A percentile compares a stretch with the other conserved stretches of the same genome.
Evolutionary conservation across 2,888 invertebrate species (phyloP).

Genomic region (Dryadula phaetusa): DNA sequence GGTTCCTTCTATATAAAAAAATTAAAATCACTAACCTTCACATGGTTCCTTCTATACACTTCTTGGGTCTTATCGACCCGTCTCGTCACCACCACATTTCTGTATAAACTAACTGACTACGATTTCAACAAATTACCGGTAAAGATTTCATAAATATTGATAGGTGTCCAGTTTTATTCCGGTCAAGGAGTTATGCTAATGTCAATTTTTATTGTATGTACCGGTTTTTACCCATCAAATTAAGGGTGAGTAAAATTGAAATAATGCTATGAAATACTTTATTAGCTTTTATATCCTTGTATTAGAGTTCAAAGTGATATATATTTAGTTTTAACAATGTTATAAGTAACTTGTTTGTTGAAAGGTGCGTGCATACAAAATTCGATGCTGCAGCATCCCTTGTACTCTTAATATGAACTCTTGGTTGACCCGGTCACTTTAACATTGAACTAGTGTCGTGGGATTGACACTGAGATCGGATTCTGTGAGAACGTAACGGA

Average conservation of each 20-base stretch:
- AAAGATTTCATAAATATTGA: slow-evolving; percentile 75
- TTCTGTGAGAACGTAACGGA: slow-evolving; percentile 74
- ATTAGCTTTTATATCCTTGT: slow-evolving; percentile 18
- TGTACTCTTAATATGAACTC: slow-evolving; percentile 70
- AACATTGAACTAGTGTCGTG: slow-evolving; percentile 70
- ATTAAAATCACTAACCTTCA: slow-evolving; percentile 24
- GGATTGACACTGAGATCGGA: slow-evolving; percentile 61
- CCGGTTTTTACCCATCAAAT: slow-evolving; percentile 74
- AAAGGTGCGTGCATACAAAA: slow-evolving; percentile 83
- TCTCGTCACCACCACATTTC: slow-evolving; percentile 56
- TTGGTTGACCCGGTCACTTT: slow-evolving; percentile 74
- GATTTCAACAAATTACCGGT: slow-evolving; percentile 54
- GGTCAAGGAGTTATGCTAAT: slow-evolving; percentile 84
- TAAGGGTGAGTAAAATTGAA: slow-evolving; percentile 67
- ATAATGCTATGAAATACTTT: slow-evolving; percentile 22
- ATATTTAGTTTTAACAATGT: slow-evolving; percentile 31
- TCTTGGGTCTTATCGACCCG: slow-evolving; percentile 29
- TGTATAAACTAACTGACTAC: slow-evolving; percentile 57
- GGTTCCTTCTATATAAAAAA: slow-evolving; percentile 3
- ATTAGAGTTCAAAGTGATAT: slow-evolving; percentile 53
- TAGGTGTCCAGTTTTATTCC: slow-evolving; percentile 70
- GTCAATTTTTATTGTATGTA: slow-evolving; percentile 70
- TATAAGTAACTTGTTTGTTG: slow-evolving; percentile 50
- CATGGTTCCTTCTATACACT: background rate
- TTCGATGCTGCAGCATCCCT: slow-evolving; percentile 75